Conservation (phyloP, 2,888 invertebrate species). For the Aquatica leii region DNA sequence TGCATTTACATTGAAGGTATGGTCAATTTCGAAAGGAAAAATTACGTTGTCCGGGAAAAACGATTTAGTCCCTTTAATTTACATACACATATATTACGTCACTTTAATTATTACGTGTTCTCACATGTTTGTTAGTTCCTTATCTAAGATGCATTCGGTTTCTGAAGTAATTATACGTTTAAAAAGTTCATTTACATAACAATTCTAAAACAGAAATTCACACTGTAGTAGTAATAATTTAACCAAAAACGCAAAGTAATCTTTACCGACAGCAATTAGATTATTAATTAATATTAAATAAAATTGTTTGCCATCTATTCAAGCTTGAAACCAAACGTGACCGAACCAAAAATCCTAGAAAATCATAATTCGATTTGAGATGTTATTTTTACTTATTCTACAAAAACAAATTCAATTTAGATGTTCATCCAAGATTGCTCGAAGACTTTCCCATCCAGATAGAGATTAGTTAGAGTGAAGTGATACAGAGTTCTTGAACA, state of each 20-base stretch:
- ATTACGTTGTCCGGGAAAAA: constrained; percentile 16
- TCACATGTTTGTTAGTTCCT: constrained; percentile 13
- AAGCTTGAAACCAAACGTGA: too few relatives aligned
- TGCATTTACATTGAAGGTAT: constrained; percentile 23
- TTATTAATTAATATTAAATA: too few relatives aligned
- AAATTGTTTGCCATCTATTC: too few relatives aligned
- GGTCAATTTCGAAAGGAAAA: constrained; percentile 17
- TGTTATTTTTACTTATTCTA: constrained; percentile 9
- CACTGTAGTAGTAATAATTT: too few relatives aligned
- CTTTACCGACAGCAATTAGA: too few relatives aligned
- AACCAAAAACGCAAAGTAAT: too few relatives aligned
- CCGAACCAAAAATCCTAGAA: too few relatives aligned
- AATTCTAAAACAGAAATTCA: too few relatives aligned
- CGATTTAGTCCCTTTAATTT: constrained; percentile 26
- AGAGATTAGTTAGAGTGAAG: constrained; percentile 2
- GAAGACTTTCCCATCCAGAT: not conserved
- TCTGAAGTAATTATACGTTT: constrained; percentile 9
- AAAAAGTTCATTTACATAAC: too few relatives aligned
- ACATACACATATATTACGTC: constrained; percentile 25
- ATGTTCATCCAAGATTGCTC: too few relatives aligned
- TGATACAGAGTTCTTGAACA: constrained; percentile 19
- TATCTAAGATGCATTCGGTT: constrained; percentile 16
- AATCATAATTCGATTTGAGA: constrained; percentile 20
- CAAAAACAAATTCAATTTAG: too few relatives aligned
- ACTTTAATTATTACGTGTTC: constrained; percentile 31